Conservation (phyloP, 2,888 invertebrate genomes). For the Entomobrya proxima region DNA sequence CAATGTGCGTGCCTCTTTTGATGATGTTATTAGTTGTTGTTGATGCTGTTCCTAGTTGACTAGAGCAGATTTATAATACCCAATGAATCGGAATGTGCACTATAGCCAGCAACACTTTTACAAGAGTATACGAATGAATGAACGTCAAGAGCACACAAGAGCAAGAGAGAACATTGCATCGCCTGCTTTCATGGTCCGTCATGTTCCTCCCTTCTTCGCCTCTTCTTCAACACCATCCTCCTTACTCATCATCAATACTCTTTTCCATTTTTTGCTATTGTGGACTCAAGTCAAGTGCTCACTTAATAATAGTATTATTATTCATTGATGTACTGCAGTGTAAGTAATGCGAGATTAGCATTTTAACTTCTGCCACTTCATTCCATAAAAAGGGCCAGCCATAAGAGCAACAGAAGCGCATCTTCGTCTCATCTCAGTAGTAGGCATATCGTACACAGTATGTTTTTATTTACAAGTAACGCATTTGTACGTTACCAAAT, state of each 20-base stretch:
- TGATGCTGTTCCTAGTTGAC: not conserved
- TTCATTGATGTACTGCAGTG: constrained; percentile 48
- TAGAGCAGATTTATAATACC: constrained; percentile 1
- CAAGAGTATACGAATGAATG: constrained; percentile 38
- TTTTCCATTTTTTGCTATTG: constrained; percentile 27
- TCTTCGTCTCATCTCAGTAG: not conserved
- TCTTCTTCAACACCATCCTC: constrained; percentile 23
- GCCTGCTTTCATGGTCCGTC: not conserved
- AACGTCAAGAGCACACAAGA: constrained; percentile 26
- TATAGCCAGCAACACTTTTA: not conserved
- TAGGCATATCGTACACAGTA: not conserved
- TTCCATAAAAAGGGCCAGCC: not conserved
- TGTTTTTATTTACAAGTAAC: not conserved
- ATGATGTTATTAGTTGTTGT: not conserved
- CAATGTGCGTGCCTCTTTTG: constrained; percentile 24
- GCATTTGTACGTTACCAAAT: not conserved
- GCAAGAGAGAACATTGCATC: not conserved
- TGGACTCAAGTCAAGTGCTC: constrained; percentile 54
- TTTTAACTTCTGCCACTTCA: constrained; percentile 10
- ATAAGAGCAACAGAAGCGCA: not conserved
- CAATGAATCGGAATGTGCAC: constrained; percentile 50
- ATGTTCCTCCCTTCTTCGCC: constrained; percentile 2
- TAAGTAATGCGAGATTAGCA: constrained; percentile 33
- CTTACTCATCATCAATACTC: constrained; percentile 38
- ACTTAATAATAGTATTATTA: constrained; percentile 52